These are phyloP conservation scores for Chaetodon trifasciatus DNA, from an alignment of 2,797 vertebrate genomes.

Conservation along the genomic window DNA sequence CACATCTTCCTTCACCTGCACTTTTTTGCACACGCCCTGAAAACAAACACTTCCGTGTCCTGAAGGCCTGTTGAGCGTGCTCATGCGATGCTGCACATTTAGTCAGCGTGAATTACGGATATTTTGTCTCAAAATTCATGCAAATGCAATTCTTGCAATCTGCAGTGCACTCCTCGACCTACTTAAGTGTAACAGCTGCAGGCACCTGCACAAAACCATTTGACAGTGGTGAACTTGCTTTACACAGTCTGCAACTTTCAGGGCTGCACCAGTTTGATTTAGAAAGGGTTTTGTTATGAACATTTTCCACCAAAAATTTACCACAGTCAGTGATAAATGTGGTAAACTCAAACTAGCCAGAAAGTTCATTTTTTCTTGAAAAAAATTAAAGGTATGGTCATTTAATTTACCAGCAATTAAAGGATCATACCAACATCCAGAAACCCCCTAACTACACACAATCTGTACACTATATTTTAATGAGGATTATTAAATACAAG, in stretches of 20 bases:
- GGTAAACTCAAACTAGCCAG: neutral
- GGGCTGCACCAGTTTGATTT: neutral
- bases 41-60: neutral
- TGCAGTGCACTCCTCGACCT: neutral
- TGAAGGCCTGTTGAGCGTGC: fast-evolving
- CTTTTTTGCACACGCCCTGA: neutral
- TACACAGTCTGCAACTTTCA: neutral
- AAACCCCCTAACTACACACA: neutral
- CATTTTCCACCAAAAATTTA: too few species aligned
- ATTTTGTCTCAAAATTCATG: neutral
- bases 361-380: neutral
- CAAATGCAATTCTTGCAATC: neutral
- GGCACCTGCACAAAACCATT: neutral
- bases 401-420: neutral
- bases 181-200: neutral
- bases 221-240: neutral
- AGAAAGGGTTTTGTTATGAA: too few species aligned
- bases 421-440: too few species aligned
- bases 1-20: neutral
- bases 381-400: neutral
- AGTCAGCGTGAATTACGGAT: neutral
- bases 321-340: neutral
- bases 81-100: neutral
- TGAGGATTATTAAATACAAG: neutral
- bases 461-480: neutral